phyloP scores from a whole-genome alignment of 1,140 invertebrate species.

The Xylocopa sonorina region DNA sequence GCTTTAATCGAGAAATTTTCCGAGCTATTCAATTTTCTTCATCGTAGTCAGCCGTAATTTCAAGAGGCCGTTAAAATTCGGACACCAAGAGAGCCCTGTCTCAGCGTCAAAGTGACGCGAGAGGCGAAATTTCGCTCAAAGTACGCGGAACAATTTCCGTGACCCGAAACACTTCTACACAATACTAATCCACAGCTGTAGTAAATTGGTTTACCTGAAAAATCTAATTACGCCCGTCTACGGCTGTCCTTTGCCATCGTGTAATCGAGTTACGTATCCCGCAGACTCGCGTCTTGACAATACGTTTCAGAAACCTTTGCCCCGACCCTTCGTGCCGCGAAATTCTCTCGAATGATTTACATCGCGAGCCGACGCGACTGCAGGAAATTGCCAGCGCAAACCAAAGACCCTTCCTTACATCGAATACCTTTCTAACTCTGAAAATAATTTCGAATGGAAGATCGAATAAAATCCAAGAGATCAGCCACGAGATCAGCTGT shows the following conservation, averaged over 20 bases:
- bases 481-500: too few species aligned
- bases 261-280: slow-evolving; percentile 39
- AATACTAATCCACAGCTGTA: slow-evolving; percentile 24
- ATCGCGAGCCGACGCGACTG: neutral
- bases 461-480: too few species aligned
- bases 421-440: neutral
- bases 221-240: slow-evolving; percentile 42
- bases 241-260: slow-evolving; percentile 30
- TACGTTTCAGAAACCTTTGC: slow-evolving; percentile 22
- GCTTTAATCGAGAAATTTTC: slow-evolving; percentile 9
- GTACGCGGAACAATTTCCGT: slow-evolving; percentile 8
- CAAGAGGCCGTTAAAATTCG: neutral
- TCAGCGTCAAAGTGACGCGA: neutral
- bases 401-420: neutral
- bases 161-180: slow-evolving; percentile 5
- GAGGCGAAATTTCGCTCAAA: neutral
- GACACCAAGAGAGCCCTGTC: neutral
- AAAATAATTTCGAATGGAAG: too few species aligned
- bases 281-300: slow-evolving; percentile 30
- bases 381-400: neutral
- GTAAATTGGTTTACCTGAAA: slow-evolving; percentile 41
- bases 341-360: slow-evolving; percentile 22
- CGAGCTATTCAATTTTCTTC: neutral
- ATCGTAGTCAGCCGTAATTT: neutral
- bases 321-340: neutral